Conservation (phyloP, 2,113 vertebrate species). For the Tenrec ecaudatus region DNA sequence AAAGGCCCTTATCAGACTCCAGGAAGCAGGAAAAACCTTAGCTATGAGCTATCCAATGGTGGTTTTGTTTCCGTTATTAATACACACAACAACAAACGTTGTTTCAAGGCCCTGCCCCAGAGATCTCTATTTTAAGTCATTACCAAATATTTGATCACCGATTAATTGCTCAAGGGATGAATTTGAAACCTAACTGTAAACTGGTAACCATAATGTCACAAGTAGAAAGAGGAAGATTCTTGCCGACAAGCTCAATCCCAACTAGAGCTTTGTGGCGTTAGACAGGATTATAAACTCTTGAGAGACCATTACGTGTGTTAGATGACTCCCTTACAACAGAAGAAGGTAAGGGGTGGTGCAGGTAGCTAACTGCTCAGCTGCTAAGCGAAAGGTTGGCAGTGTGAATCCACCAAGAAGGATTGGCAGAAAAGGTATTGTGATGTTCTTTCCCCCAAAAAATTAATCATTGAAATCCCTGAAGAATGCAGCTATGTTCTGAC, state of each 20-base stretch:
- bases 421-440: not conserved
- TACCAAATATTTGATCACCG: not conserved
- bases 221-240: not conserved
- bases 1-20: not conserved
- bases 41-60: not conserved
- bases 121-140: not conserved
- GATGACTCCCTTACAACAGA: not conserved
- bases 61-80: no score
- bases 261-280: not conserved
- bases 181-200: not conserved
- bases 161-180: not conserved
- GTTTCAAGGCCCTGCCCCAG: not conserved
- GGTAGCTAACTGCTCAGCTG: not conserved
- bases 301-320: not conserved
- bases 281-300: not conserved
- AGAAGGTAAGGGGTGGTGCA: not conserved
- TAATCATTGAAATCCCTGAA: not conserved
- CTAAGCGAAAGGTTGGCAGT: not conserved
- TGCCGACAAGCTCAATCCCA: not conserved
- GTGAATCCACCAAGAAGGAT: not conserved
- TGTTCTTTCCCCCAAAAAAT: not conserved
- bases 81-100: no score
- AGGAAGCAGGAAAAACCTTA: not conserved
- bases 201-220: not conserved
- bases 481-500: not conserved